Base-by-base conservation (phyloP, 2,888 invertebrate genomes). In the Athalia rosae region DNA sequence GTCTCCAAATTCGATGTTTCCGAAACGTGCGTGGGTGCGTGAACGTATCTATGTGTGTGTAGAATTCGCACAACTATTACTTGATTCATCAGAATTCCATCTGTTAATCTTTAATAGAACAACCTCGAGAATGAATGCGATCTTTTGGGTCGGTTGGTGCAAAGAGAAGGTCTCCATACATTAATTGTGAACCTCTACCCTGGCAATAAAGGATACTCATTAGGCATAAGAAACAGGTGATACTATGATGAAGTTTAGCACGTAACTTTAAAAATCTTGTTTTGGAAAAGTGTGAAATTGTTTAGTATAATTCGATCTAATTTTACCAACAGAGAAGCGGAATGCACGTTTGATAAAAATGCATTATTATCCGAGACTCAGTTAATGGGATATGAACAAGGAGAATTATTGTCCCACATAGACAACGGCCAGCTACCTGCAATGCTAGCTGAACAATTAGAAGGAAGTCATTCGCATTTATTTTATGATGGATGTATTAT, bases 401-500 rank as follows among this genome's bases (percentile, higher is more conserved):
- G 97, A 87, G 94, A 96, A 87, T 90, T 98, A 80, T 91, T 98
- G 83, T 94, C 95, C 87, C 97, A 95, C 89, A 95, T 98, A 85
- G 97, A 98, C 90, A 95, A 95, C 90, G 97, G 97, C 90, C 95
- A 97, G 91, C 91, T 98, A 88, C 98, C 98, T 71, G 95, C 97
- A 79, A 94, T 95, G 87, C 92, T 98, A 78, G 92, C 96, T 80
- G 97, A 98, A 89, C 91, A 97, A 82, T 91, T 98, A 79, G 97
- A 96, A 88, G 92, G 94, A 7, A 95, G 95, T 87, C 94, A 96
- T 88, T 95, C 96, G 74, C 95, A 95, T 90, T 92, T 98, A 79
- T 96, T 97, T 91, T 97, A 98, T 90, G 96, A 95, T 84, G 98
- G 98, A 80, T 97, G 97, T 91, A 95, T 98, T 81, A 95, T 98